A percentile compares a stretch with the other conserved stretches of the same genome.
Conservation (phyloP, 2,888 invertebrate genomes). For the Hololepta plana region DNA sequence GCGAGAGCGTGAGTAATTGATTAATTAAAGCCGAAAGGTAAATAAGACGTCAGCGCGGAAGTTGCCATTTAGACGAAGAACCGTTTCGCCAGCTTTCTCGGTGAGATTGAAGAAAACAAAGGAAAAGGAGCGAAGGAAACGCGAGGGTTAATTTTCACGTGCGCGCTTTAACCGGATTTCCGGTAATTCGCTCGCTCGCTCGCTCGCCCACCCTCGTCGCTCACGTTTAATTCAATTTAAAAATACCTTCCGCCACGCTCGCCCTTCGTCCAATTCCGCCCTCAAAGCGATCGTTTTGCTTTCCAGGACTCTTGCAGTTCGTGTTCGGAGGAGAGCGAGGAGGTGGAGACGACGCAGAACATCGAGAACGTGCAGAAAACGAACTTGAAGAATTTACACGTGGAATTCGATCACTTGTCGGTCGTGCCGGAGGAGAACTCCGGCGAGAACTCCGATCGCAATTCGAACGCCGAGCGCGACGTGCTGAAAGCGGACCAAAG, state of each 20-base stretch:
- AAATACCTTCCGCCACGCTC: background rate
- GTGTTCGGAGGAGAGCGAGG: slow-evolving; percentile 23
- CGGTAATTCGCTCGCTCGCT: too few species aligned
- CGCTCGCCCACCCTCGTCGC: too few species aligned
- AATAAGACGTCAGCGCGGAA: too few species aligned
- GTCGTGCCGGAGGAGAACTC: slow-evolving; percentile 57
- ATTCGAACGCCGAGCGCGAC: slow-evolving; percentile 14
- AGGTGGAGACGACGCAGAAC: slow-evolving; percentile 26
- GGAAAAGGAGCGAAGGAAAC: too few species aligned
- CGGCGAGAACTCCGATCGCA: slow-evolving; percentile 24
- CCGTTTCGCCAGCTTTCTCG: too few species aligned
- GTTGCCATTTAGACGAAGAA: too few species aligned
- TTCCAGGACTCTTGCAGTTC: slow-evolving; percentile 23
- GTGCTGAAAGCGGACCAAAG: slow-evolving; percentile 25
- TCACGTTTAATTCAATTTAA: background rate
- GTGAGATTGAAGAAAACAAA: too few species aligned
- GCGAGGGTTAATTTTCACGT: too few species aligned
- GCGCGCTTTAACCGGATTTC: too few species aligned
- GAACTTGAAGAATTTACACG: slow-evolving; percentile 29
- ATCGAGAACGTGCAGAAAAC: slow-evolving; percentile 27
- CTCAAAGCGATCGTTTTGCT: slow-evolving; percentile 5
- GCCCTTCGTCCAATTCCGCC: background rate
- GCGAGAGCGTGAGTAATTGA: slow-evolving; percentile 27
- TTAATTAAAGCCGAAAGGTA: too few species aligned
- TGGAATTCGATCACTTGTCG: slow-evolving; percentile 55